These are phyloP conservation scores for Troides helena DNA, from an alignment of 2,888 invertebrate genomes.

Conservation along the genomic window DNA sequence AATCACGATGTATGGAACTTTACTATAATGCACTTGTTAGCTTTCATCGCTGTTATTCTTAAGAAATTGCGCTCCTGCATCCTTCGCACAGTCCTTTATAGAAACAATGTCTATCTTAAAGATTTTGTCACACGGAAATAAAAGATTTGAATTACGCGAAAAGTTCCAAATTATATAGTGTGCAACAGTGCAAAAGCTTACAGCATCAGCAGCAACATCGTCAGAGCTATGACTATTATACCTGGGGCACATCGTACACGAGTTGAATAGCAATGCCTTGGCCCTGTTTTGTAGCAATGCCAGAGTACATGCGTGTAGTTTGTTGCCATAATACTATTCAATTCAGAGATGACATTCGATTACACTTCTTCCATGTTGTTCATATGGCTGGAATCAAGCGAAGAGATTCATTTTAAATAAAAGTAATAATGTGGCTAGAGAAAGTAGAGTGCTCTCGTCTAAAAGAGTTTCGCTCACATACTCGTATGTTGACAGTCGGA, in stretches of 20 bases:
- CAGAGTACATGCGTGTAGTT: constrained; percentile 30
- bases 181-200: constrained; percentile 19
- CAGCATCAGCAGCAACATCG: constrained; percentile 35
- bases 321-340: constrained; percentile 31
- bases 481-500: too few relatives aligned
- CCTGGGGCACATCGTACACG: constrained; percentile 57
- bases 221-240: constrained; percentile 31
- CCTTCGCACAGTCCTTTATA: constrained; percentile 47
- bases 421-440: not conserved
- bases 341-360: constrained; percentile 30
- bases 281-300: constrained; percentile 44
- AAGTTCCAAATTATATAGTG: not conserved
- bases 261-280: constrained; percentile 80
- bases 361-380: not conserved
- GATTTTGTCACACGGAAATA: constrained; percentile 21
- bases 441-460: too few relatives aligned
- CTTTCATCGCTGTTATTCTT: constrained; percentile 48
- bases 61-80: constrained; percentile 36
- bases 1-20: constrained; percentile 45
- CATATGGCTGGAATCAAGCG: not conserved
- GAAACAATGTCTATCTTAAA: constrained; percentile 14
- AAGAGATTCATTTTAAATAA: not conserved
- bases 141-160: not conserved
- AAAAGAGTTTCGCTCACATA: too few relatives aligned
- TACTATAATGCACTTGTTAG: constrained; percentile 39